phyloP scores from a whole-genome alignment of 2,113 vertebrate species.

The Toxotes chatareus region DNA sequence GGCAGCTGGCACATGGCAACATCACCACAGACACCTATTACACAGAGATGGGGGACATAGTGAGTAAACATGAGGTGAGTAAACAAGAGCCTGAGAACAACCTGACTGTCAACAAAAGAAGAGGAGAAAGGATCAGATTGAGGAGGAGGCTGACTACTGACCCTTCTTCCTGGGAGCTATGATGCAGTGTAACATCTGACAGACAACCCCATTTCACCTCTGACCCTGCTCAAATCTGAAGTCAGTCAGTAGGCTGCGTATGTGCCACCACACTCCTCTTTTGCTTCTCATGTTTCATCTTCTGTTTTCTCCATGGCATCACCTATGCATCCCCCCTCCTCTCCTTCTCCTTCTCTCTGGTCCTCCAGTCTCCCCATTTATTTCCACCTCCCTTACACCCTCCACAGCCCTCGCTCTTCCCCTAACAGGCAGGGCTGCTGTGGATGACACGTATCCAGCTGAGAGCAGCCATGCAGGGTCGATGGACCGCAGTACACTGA shows the following conservation, averaged over 20 bases:
- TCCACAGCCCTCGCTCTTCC: constrained; percentile 56
- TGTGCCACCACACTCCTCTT: constrained; percentile 25
- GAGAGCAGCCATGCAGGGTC: constrained; percentile 80
- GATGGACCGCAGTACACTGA: constrained; percentile 71
- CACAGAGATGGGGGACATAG: constrained; percentile 37
- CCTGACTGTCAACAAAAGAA: constrained; percentile 12
- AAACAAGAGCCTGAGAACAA: constrained; percentile 44
- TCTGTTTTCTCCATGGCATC: constrained; percentile 29
- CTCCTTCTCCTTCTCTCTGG: constrained; percentile 11
- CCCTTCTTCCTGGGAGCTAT: constrained; percentile 41
- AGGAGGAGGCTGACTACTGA: constrained; percentile 39
- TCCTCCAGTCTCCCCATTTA: constrained; percentile 56
- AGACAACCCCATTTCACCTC: constrained; percentile 68
- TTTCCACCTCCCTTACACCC: constrained; percentile 62
- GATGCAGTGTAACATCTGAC: constrained; percentile 66
- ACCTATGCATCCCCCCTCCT: constrained; percentile 7
- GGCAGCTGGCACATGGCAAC: constrained; percentile 68
- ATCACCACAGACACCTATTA: constrained; percentile 68
- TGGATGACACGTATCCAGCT: constrained; percentile 81
- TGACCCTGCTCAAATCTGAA: constrained; percentile 60
- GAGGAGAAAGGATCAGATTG: constrained; percentile 15
- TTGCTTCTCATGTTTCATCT: constrained; percentile 37
- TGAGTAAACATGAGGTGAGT: constrained; percentile 10
- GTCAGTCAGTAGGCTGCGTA: constrained; percentile 13
- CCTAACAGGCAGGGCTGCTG: constrained; percentile 74